Evolutionary conservation across 2,797 vertebrate genomes (phyloP).

Genomic region (Kryptolebias ocellatus): DNA sequence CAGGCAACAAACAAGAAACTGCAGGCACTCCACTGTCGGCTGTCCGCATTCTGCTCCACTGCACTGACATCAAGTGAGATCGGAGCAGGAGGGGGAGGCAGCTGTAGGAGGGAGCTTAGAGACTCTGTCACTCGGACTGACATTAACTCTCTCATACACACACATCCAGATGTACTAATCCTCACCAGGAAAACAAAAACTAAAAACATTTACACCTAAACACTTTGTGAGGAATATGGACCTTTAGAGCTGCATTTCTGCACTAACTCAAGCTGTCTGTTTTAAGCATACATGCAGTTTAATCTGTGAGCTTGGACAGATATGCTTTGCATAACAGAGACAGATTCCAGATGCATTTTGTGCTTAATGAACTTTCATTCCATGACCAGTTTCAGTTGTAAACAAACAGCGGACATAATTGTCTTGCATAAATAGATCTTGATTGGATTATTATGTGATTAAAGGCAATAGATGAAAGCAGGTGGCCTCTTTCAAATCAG

Average conservation of each 20-base stretch:
- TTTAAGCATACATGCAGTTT: not conserved
- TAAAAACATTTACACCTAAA: conserved; percentile 15
- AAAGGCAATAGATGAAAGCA: conserved; percentile 75
- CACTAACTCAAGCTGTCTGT: not conserved
- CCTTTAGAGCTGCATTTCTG: not conserved
- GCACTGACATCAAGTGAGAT: conserved; percentile 44
- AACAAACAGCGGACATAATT: conserved; percentile 79
- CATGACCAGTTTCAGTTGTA: conserved; percentile 74
- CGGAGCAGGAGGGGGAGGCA: conserved; percentile 26
- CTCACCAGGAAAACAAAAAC: conserved; percentile 16
- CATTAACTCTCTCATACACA: conserved; percentile 5
- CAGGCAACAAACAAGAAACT: conserved; percentile 58
- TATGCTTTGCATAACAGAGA: not conserved
- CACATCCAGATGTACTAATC: conserved; percentile 11
- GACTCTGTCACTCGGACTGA: conserved; percentile 27
- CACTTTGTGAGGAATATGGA: conserved; percentile 12
- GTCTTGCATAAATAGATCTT: conserved; percentile 69
- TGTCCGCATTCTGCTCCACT: conserved; percentile 42
- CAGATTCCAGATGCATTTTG: conserved; percentile 43
- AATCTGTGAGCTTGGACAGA: not conserved
- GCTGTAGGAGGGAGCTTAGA: conserved; percentile 34
- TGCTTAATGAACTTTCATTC: conserved; percentile 74
- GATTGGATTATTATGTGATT: conserved; percentile 84
- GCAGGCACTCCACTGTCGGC: conserved; percentile 33
- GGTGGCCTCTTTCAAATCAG: conserved; percentile 68